Conservation (phyloP, 2,888 invertebrate genomes). For the Phalera bucephala region DNA sequence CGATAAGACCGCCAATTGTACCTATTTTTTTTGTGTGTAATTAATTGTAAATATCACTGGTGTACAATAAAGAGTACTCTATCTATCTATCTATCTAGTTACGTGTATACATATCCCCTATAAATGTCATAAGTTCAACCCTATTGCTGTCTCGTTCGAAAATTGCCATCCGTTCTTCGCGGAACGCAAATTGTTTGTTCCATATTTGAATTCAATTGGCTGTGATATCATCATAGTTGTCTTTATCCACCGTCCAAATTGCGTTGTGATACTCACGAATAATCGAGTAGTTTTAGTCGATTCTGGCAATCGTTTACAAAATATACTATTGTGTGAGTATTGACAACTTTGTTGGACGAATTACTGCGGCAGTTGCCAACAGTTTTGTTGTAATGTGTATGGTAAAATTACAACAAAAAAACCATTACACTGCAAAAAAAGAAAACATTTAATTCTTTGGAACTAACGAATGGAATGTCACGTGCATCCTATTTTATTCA, state of each 20-base stretch:
- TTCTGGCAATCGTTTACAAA: slow-evolving; percentile 24
- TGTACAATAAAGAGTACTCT: too few relatives aligned
- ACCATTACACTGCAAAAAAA: too few relatives aligned
- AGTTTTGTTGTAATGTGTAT: too few relatives aligned
- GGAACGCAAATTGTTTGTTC: slow-evolving; percentile 57
- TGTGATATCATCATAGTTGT: slow-evolving; percentile 31
- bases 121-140: background rate
- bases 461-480: too few relatives aligned
- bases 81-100: too few relatives aligned
- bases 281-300: slow-evolving; percentile 18
- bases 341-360: slow-evolving; percentile 12
- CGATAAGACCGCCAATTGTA: too few relatives aligned
- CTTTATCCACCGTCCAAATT: slow-evolving; percentile 16
- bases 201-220: slow-evolving; percentile 40
- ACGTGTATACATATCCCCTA: too few relatives aligned
- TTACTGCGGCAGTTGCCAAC: too few relatives aligned
- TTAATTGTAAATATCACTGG: too few relatives aligned
- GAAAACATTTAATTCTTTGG: too few relatives aligned
- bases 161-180: slow-evolving; percentile 59
- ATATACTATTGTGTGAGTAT: slow-evolving; percentile 23
- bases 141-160: slow-evolving; percentile 34
- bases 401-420: too few relatives aligned
- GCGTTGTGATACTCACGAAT: slow-evolving; percentile 14
- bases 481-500: background rate
- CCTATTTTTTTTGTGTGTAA: too few relatives aligned